Percentiles rank a stretch among this genome's conserved stretches.
Conservation (phyloP, 1,140 invertebrate genomes). For the Euwallacea similis region DNA sequence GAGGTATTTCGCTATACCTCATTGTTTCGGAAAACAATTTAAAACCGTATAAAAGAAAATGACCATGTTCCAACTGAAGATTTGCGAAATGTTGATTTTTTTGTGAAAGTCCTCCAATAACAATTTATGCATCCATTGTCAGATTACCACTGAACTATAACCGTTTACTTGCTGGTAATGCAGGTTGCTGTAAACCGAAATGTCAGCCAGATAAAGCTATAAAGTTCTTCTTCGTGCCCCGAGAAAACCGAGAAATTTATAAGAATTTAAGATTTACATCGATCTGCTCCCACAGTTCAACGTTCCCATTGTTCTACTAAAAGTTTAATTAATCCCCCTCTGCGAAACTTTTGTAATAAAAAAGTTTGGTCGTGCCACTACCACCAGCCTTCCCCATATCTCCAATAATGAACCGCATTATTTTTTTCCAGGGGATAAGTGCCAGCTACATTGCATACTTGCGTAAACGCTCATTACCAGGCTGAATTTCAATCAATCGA, state of each 20-base stretch:
- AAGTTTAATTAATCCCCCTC: conserved; percentile 23
- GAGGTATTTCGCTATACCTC: no score
- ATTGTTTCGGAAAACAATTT: no score
- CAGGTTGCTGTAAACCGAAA: conserved; percentile 35
- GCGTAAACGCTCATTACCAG: no score
- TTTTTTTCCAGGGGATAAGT: no score
- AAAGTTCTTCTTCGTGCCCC: conserved; percentile 37
- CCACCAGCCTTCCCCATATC: no score
- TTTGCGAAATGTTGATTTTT: conserved; percentile 27
- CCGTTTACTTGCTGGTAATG: conserved; percentile 33
- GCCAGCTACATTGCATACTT: no score
- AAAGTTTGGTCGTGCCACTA: no score
- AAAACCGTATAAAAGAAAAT: not conserved
- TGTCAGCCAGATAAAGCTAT: conserved; percentile 36
- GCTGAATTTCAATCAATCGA: no score
- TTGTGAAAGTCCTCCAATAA: conserved; percentile 32
- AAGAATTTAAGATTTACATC: conserved; percentile 36
- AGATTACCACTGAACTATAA: conserved; percentile 39
- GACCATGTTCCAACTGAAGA: conserved; percentile 10
- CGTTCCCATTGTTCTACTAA: conserved; percentile 30
- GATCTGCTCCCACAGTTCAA: conserved; percentile 26
- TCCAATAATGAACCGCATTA: no score
- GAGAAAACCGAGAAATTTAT: conserved; percentile 25
- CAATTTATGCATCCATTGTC: conserved; percentile 38
- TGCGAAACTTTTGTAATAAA: not conserved